Base-by-base conservation (phyloP, 30 jellyfish, hydroid and myxozoan species). In the Pelagia noctiluca region DNA sequence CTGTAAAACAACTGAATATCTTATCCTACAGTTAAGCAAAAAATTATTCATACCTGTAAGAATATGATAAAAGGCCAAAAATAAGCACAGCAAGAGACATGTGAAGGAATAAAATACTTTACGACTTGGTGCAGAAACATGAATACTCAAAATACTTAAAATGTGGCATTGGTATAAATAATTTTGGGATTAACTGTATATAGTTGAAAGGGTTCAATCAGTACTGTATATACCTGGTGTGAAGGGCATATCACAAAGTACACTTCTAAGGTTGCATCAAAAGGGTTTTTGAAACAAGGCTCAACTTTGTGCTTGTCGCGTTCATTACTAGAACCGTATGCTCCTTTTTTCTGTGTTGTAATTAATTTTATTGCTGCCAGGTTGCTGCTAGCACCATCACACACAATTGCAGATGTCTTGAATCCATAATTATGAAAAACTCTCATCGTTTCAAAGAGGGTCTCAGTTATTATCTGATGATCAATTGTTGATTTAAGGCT, bases 181-280 rank as follows among this genome's bases (percentile, higher is more conserved):
- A n/a, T n/a, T n/a, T n/a, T n/a, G n/a, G n/a, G n/a, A n/a, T n/a
- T n/a, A n/a, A n/a, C n/a, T n/a, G n/a, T n/a, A n/a, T n/a, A n/a
- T n/a, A n/a, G n/a, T n/a, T n/a, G n/a, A n/a, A n/a, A n/a, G n/a
- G n/a, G n/a, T n/a, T n/a, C n/a, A n/a, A n/a, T n/a, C n/a, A n/a
- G n/a, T n/a, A n/a, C n/a, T n/a, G n/a, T 47, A n/a, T n/a, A 10
- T 47, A 47, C 83, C 69, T 71, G 83, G 83, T 71, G 83, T 42
- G 83, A 71, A 1, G 73, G 83, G 32, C 83, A 71, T 0, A 71
- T 71, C 37, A 71, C 72, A 32, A 37, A 71, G 66, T 23, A 71
- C 16, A 48, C 83, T 25, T 65, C 78, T 29, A 65, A 5, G 22
- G 13, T 57, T 30, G 78, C 57, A 31, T 30, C 78, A 65, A 65